Evolutionary conservation across 2,113 vertebrate genomes (phyloP), one percentile per base, ranked within the genome.

Genomic region (Cavia aperea): DNA sequence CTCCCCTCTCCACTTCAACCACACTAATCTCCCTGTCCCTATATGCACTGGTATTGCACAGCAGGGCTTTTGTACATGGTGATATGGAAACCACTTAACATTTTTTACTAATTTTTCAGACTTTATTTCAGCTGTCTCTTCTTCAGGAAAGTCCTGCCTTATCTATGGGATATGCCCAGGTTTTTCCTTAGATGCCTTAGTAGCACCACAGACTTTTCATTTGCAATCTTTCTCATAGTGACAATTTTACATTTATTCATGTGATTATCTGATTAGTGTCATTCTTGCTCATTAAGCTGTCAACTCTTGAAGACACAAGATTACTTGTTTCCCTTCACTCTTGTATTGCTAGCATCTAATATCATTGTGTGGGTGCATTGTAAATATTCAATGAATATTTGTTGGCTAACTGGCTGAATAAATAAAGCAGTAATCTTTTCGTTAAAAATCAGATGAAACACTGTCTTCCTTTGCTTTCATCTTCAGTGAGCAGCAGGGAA

Each of bases 381-480:
- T 82, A 91, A 93, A 39, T 75, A 16, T 33, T 79, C 19, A 85
- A 0, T 82, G 86, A 75, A 66, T 84, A 91, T 77, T 86, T 93
- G 24, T 81, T 81, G 70, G 36, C n/a, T 94, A n/a, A 60, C 12
- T 65, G 11, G 23, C 21, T 86, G 23, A 91, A 60, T 81, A 75
- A 88, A 88, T 90, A 33, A 93, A 86, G 24, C 81, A 5, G 86
- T 92, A 65, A 15, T 88, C 33, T 81, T 49, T 77, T 10, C 31
- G 31, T 83, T 79, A 46, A 84, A 95, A 95, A 86, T 92, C 33
- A 89, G 43, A 93, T 93, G 19, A 81, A 88, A 56, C 26, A 23
- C 49, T 24, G 29, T 77, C 15, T 24, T 89, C 5, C 6, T 19
- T 46, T 72, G 16, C 39, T 91, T 60, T 49, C 43, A 11, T 94